Percentiles rank a stretch among this genome's conserved stretches.
Evolutionary conservation across 1,140 invertebrate genomes (phyloP).

Genomic region (Drosophila obscura): DNA sequence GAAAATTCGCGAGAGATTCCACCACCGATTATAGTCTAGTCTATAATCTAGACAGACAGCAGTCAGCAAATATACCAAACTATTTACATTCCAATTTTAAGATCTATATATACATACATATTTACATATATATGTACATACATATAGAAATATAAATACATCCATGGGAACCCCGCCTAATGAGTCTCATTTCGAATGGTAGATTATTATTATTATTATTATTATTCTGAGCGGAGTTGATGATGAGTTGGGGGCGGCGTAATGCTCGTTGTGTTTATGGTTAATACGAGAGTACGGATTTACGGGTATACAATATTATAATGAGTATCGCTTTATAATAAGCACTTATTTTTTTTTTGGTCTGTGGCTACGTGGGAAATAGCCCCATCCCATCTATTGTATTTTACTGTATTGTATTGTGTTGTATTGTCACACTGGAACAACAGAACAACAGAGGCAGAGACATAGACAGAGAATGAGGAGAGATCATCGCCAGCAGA

Average conservation of each 20-base stretch:
- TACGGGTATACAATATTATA: conserved; percentile 23
- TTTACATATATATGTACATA: no score
- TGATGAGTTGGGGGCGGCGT: conserved; percentile 1
- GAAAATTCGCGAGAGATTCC: no score
- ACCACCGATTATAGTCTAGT: no score
- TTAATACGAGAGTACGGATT: conserved; percentile 17
- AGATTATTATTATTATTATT: no score
- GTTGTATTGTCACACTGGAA: conserved; percentile 28
- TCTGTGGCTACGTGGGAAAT: conserved; percentile 34
- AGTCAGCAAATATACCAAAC: no score
- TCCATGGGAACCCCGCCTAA: no score
- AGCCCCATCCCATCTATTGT: conserved; percentile 33
- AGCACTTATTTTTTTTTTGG: conserved; percentile 15
- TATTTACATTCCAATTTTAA: no score
- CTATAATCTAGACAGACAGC: no score
- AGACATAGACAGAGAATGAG: not conserved
- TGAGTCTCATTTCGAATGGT: no score
- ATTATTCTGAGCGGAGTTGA: conserved; percentile 10
- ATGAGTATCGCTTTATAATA: conserved; percentile 53
- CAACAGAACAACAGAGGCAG: conserved; percentile 1
- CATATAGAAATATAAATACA: no score
- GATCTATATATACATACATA: no score
- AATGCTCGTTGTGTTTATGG: conserved; percentile 51
- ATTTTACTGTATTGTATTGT: not conserved
- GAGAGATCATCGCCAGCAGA: conserved; percentile 19